phyloP scores from a whole-genome alignment of 2,888 invertebrate genomes.

The Lithosia quadra region DNA sequence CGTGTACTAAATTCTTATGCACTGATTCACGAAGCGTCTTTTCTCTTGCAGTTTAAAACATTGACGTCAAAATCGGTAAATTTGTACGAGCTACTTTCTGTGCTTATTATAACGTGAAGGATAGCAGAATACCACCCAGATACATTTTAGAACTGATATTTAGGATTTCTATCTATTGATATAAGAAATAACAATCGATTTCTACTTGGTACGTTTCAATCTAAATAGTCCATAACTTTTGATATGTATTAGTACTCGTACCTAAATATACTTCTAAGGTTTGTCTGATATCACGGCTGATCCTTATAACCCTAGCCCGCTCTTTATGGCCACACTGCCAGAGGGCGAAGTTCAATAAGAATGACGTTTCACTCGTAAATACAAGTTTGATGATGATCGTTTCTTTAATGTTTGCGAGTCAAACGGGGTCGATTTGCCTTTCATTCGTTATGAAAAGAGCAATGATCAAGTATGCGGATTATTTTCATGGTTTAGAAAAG shows the following conservation, averaged over 20 bases:
- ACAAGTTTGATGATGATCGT: not conserved
- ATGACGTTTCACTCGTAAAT: not conserved
- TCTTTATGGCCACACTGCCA: not conserved
- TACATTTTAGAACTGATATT: slow-evolving; percentile 19
- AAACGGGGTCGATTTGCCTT: slow-evolving; percentile 10
- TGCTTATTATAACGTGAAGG: slow-evolving; percentile 55
- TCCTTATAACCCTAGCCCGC: not conserved
- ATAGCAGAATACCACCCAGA: slow-evolving; percentile 41
- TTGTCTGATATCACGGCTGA: not conserved
- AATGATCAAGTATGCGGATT: not conserved
- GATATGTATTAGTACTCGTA: not conserved
- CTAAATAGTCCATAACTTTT: not conserved
- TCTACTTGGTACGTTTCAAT: not conserved
- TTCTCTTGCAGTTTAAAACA: slow-evolving; percentile 67
- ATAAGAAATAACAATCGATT: not conserved
- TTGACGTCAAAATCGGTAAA: slow-evolving; percentile 70
- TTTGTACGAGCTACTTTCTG: slow-evolving; percentile 56
- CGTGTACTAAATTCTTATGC: slow-evolving; percentile 55
- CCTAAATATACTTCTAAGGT: not conserved
- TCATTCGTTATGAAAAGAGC: slow-evolving; percentile 1
- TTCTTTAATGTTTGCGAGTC: slow-evolving; percentile 13
- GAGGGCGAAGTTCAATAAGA: not conserved
- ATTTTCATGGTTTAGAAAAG: not conserved
- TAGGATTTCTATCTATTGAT: not conserved
- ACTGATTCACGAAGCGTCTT: slow-evolving; percentile 64